Evolutionary conservation across 2,888 invertebrate species (phyloP), one percentile per base, ranked within the genome.

Genomic region (Campaea margaritaria): DNA sequence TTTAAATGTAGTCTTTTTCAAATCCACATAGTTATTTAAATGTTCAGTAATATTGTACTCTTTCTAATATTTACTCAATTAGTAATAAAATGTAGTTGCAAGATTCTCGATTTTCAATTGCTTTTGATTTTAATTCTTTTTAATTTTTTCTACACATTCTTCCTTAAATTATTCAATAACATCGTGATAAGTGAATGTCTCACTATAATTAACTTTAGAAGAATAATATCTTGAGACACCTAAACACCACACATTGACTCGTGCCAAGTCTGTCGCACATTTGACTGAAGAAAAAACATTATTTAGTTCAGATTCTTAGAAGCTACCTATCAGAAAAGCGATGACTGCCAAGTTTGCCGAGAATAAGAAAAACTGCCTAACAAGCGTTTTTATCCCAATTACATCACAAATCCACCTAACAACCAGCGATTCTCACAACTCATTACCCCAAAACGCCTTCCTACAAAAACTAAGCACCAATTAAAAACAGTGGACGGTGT

Each of bases 391-490:
- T 54, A 31, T 49, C 36, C 38, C 60, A 50, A 59, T 60, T 55
- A 55, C 60, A 60, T 50, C 54, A 38, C 60, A 60, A 55, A 60
- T 55, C 46, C 16, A 50, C 55, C 41, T 55, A 56, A 56, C 60
- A 46, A 21, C 47, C 41, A 38, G 46, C 34, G 51, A 51, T 55
- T 47, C 72, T 60, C 74, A 70, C 74, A 78, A 79, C 76, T 79
- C 78, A 79, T 83, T 82, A 80, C 73, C 64, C 73, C 69, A 67
- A 70, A 76, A 79, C 73, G 70, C 69, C 56, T 50, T 58, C 58
- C 75, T 75, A 69, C 76, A 74, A 78, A 77, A 83, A 81, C 80
- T 78, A 81, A 85, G 83, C 77, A 77, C 79, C 84, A 85, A 87
- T 86, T 87, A 85, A 86, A 85, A 84, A 83, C 81, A 82, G 83